A percentile compares a stretch with the other conserved stretches of the same genome.
These are phyloP conservation scores for Tragelaphus imberbis DNA, from an alignment of 2,113 vertebrate genomes.

Conservation along the genomic window DNA sequence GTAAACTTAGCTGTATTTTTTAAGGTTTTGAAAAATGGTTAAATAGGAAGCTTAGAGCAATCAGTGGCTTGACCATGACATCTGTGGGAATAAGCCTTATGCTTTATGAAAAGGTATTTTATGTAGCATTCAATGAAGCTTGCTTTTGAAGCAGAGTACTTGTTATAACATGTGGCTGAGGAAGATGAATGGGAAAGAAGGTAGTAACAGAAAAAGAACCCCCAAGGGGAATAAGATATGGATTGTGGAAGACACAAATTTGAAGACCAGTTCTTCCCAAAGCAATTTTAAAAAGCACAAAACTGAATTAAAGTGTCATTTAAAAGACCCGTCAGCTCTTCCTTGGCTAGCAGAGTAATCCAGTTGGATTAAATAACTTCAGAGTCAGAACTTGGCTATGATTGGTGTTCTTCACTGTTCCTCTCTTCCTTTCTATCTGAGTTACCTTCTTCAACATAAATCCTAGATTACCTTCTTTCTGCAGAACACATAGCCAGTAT, in stretches of 20 bases:
- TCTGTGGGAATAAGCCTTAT: neutral
- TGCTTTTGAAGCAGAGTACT: neutral
- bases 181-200: neutral
- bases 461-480: neutral
- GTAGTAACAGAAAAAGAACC: neutral
- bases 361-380: neutral
- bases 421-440: neutral
- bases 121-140: neutral
- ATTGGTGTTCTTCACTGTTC: neutral
- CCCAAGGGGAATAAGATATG: neutral
- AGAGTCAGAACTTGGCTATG: neutral
- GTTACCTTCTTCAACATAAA: neutral
- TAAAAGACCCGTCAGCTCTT: neutral
- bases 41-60: neutral
- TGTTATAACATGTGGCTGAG: neutral
- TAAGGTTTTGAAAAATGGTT: neutral
- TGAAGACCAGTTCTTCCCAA: neutral
- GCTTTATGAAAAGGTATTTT: conserved; percentile 6
- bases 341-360: neutral
- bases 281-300: conserved; percentile 35
- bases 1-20: neutral
- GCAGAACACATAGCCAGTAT: neutral
- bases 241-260: conserved; percentile 22
- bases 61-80: neutral
- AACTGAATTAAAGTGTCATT: conserved; percentile 9